phyloP scores from a whole-genome alignment of 2,113 vertebrate species.

The Bubo bubo region DNA sequence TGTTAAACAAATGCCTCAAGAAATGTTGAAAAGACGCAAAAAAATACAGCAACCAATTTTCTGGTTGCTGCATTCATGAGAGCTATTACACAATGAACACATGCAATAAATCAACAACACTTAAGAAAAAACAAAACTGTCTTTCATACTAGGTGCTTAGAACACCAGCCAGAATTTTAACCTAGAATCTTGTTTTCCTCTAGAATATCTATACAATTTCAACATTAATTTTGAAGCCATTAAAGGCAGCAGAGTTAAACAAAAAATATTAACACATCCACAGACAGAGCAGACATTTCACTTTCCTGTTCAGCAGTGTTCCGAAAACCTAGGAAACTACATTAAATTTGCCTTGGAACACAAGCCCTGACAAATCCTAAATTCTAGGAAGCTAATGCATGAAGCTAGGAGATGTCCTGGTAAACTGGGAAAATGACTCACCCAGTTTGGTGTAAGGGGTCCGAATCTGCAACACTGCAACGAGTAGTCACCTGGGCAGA shows the following conservation, averaged over 20 bases:
- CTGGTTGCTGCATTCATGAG: background rate
- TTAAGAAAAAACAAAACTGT: background rate
- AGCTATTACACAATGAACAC: background rate
- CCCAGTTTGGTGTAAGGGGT: background rate
- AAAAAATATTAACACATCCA: background rate
- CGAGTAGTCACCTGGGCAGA: background rate
- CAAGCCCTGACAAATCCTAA: background rate
- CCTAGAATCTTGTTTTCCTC: background rate
- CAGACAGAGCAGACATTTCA: background rate
- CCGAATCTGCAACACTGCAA: background rate
- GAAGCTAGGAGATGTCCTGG: background rate
- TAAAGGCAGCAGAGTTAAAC: background rate
- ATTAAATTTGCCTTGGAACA: background rate
- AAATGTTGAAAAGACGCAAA: background rate
- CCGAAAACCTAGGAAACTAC: background rate
- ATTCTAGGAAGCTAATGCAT: background rate
- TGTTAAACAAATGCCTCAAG: background rate
- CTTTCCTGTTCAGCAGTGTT: background rate
- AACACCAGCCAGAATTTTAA: background rate
- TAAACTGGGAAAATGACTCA: background rate
- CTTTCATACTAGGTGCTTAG: background rate
- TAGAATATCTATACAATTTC: background rate
- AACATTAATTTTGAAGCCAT: background rate
- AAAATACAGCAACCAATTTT: background rate
- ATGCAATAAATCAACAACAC: background rate